Evolutionary conservation across 2,113 vertebrate genomes (phyloP), one percentile per base, ranked within the genome.

Genomic region (Phylloscopus whistleri): DNA sequence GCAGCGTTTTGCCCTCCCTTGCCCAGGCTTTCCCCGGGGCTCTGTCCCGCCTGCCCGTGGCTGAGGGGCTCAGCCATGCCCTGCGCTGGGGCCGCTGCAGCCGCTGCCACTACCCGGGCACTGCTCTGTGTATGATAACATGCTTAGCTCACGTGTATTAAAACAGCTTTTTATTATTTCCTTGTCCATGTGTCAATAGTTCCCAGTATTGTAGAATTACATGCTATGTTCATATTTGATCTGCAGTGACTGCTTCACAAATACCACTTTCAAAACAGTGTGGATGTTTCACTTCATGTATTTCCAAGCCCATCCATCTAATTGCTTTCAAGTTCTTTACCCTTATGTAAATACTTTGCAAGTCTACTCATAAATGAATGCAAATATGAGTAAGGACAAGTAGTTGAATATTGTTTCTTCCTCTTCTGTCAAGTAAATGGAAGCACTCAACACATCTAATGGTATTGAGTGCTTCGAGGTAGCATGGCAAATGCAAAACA

Each of bases 71-170:
- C 69, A n/a, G 69, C 59, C 10, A 2, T 5, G 43, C 64, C 44
- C 53, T 53, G 52, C 1, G 1, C 3, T 67, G 78, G 64, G 64
- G 58, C 63, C 2, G 0, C 3, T 74, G 62, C 35, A 28, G 39
- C 53, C 2, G 0, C 28, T 30, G 9, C 13, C 11, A 1, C 7
- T 19, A 12, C 7, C 9, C 9, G 21, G 19, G 14, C 16, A 33
- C 14, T 19, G 9, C 22, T 48, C 1, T 21, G 2, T 21, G 7
- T 7, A 5, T 16, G n/a, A 7, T 12, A 46, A 27, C 20, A 16
- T 16, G 23, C 7, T 75, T 62, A 26, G 10, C 37, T 58, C n/a
- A 28, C 1, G 1, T 58, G 10, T 43, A 16, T 35, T 48, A 28
- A 78, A 85, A 5, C 11, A 67, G 2, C 2, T 16, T 43, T 66